Conservation (phyloP, 2,888 invertebrate genomes). For the Epistrophe grossulariae region DNA sequence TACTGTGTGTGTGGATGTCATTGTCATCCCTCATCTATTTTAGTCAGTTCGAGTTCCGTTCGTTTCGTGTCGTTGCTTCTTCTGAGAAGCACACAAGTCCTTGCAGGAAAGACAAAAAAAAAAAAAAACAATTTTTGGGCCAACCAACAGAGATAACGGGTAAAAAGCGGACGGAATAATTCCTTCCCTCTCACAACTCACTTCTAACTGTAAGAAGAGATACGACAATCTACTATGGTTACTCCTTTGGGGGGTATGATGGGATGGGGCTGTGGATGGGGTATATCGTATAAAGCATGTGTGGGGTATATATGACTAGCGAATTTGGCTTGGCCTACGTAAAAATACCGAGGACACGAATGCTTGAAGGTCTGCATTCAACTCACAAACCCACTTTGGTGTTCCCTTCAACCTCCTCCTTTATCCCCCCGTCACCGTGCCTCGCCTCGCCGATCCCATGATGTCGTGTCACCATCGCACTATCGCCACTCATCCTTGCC, state of each 20-base stretch:
- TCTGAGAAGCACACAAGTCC: constrained; percentile 58
- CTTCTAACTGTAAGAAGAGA: constrained; percentile 62
- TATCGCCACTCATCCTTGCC: constrained; percentile 64
- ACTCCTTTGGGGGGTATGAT: constrained; percentile 35
- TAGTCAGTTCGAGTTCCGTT: constrained; percentile 76
- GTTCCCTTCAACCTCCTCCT: not conserved
- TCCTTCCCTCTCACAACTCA: constrained; percentile 27
- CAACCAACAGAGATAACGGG: constrained; percentile 73
- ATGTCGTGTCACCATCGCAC: constrained; percentile 43
- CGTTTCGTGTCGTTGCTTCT: constrained; percentile 74
- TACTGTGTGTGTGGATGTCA: constrained; percentile 67
- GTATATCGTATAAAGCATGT: constrained; percentile 28
- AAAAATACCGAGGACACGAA: constrained; percentile 71
- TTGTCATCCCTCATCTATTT: constrained; percentile 76
- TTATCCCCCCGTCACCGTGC: not conserved
- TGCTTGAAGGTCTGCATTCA: constrained; percentile 71
- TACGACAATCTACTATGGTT: constrained; percentile 62
- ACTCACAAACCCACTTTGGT: constrained; percentile 22
- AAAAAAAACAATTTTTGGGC: constrained; percentile 61
- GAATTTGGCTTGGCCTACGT: constrained; percentile 68
- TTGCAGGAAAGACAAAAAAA: constrained; percentile 18
- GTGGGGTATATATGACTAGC: constrained; percentile 32
- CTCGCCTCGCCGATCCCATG: not conserved
- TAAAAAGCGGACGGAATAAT: constrained; percentile 73
- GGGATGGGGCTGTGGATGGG: constrained; percentile 13